Base-by-base conservation (phyloP, 2,797 vertebrate genomes). In the Cuculus canorus region DNA sequence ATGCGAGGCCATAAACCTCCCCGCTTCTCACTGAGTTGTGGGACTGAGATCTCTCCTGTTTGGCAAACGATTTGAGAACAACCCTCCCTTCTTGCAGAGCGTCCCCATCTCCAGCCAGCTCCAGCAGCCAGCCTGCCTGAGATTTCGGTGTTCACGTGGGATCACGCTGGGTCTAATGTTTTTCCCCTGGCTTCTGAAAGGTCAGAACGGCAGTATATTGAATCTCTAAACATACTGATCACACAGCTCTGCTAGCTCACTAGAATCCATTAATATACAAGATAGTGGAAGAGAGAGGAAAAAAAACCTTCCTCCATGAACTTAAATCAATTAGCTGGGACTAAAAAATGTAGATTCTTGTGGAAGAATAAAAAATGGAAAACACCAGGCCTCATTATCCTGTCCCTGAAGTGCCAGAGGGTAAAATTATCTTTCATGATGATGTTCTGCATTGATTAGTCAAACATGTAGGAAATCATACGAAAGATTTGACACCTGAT, bases 371-470 rank as follows among this genome's bases (percentile, higher is more conserved):
- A 96, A 97, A 97, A 95, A 96, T 95, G 95, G 92, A 95, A 97
- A 96, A 96, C 92, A 95, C 85, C 73, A 65, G 92, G 86, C 92
- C 90, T 96, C 93, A 96, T 96, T 96, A 97, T 96, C 84, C 90
- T 77, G 95, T 96, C 96, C 97, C 94, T 88, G 82, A 95, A 96
- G 95, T 91, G 96, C 93, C 93, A 87, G 91, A 96, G 93, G 86
- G 92, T 91, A 94, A 96, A 95, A 96, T 97, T 97, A 97, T 97
- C 97, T 95, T 97, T 97, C 89, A 84, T 97, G 97, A 98, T 98
- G 97, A 98, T 97, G 97, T 98, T 97, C 97, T 95, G 88, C 97
- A 98, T 98, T 98, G 98, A 98, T 98, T 98, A 97, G 98, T 96
- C 97, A 98, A 98, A 98, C 97, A 96, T 80, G 90, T 80, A 93